Percentiles rank a stretch among this genome's conserved stretches.
Conservation (phyloP, 2,797 vertebrate species). For the Oophaga sylvatica region DNA sequence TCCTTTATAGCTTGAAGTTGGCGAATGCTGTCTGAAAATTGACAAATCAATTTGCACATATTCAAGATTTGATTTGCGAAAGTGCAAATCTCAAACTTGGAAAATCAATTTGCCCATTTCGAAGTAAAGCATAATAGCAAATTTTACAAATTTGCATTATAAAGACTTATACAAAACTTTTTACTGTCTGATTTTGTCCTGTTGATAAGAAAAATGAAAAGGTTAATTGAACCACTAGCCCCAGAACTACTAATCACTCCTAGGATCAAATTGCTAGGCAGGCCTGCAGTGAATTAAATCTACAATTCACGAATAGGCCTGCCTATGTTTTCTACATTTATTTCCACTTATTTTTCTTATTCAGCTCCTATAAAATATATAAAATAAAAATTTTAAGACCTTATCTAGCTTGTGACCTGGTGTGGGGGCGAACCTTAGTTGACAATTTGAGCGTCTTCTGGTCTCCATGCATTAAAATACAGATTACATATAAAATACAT, state of each 20-base stretch:
- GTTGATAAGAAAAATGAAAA: background rate
- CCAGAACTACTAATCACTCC: constrained; percentile 6
- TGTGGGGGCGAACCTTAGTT: background rate
- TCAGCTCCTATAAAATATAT: background rate
- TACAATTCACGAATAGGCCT: background rate
- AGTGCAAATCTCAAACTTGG: background rate
- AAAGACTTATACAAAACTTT: constrained; percentile 1
- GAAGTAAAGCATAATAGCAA: background rate
- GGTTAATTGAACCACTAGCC: constrained; percentile 18
- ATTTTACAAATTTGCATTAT: background rate
- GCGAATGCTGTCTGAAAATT: background rate
- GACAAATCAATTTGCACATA: constrained; percentile 18
- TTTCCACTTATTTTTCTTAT: background rate
- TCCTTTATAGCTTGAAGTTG: background rate
- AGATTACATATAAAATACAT: constrained; percentile 58
- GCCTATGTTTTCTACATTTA: background rate
- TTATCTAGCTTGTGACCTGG: constrained; percentile 1
- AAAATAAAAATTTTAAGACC: background rate
- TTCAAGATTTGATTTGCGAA: background rate
- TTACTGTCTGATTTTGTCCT: background rate
- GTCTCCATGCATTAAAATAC: constrained; percentile 42
- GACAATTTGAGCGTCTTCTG: background rate
- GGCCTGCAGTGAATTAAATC: background rate
- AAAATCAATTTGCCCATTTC: constrained; percentile 19
- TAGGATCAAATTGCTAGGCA: background rate